Evolutionary conservation across 2,888 invertebrate genomes (phyloP).

Genomic region (Nomada fucata): DNA sequence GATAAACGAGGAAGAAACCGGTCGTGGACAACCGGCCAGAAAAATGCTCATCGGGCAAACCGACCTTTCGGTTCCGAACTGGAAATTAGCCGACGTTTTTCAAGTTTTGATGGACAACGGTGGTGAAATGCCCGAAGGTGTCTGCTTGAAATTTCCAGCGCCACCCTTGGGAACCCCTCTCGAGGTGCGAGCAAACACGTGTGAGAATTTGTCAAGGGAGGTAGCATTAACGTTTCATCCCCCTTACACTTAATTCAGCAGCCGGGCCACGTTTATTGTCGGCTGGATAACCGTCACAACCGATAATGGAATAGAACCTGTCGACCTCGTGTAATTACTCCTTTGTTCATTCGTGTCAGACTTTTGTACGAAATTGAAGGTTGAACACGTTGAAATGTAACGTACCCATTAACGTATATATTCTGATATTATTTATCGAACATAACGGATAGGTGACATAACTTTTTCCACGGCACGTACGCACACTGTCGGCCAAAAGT

Average conservation of each 20-base stretch:
- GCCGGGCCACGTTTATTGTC: conserved; percentile 37
- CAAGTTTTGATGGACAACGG: conserved; percentile 64
- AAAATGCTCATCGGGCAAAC: conserved; percentile 63
- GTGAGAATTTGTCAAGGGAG: conserved; percentile 53
- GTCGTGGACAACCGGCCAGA: conserved; percentile 48
- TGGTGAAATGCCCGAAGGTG: conserved; percentile 17
- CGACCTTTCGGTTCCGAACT: conserved; percentile 52
- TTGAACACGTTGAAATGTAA: too few relatives aligned
- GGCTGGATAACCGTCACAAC: conserved; percentile 11
- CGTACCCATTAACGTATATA: too few relatives aligned
- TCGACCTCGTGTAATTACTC: background rate
- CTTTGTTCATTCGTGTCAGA: too few relatives aligned
- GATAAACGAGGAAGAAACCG: conserved; percentile 66
- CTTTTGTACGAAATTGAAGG: background rate
- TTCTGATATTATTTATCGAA: background rate
- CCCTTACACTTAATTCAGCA: conserved; percentile 47
- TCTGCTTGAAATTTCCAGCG: conserved; percentile 50
- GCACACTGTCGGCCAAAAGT: too few relatives aligned
- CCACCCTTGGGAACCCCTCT: conserved; percentile 35
- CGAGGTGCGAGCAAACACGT: conserved; percentile 16
- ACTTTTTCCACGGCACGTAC: background rate
- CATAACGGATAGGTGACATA: background rate
- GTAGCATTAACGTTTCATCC: conserved; percentile 52
- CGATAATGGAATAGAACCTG: conserved; percentile 3
- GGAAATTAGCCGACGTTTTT: conserved; percentile 69